A percentile compares a stretch with the other conserved stretches of the same genome.
Evolutionary conservation across 2,888 invertebrate genomes (phyloP).

Genomic region (Nephrotoma guestfalica): DNA sequence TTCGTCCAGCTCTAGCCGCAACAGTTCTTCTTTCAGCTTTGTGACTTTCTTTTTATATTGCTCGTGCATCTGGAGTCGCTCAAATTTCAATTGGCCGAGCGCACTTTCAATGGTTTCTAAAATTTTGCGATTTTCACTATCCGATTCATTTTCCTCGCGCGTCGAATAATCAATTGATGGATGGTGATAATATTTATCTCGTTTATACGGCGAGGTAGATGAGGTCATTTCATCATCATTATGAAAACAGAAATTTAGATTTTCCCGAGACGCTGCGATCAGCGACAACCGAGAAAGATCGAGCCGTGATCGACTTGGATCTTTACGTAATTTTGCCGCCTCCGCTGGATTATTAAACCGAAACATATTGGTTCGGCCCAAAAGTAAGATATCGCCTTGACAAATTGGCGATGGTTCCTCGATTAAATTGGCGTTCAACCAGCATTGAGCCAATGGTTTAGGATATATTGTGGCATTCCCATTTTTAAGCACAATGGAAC

Average conservation of each 20-base stretch:
- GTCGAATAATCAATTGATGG: constrained; percentile 27
- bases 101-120: constrained; percentile 54
- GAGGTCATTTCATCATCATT: constrained; percentile 24
- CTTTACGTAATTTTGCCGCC: constrained; percentile 68
- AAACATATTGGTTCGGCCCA: constrained; percentile 67
- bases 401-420: constrained; percentile 65
- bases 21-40: constrained; percentile 34
- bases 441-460: constrained; percentile 56
- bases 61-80: constrained; percentile 35
- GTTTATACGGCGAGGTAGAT: constrained; percentile 22
- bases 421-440: constrained; percentile 67
- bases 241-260: constrained; percentile 33
- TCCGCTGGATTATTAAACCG: constrained; percentile 84
- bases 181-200: constrained; percentile 22
- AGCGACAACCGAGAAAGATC: constrained; percentile 70
- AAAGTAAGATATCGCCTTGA: constrained; percentile 60
- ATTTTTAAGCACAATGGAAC: constrained; percentile 51
- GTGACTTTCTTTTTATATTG: constrained; percentile 31
- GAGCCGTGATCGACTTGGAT: constrained; percentile 51
- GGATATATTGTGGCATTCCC: constrained; percentile 65
- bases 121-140: constrained; percentile 48
- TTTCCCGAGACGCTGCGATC: constrained; percentile 56
- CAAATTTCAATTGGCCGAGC: constrained; percentile 41
- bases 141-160: constrained; percentile 44
- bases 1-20: constrained; percentile 34